These are phyloP conservation scores for Cetonia aurata DNA, from an alignment of 2,888 invertebrate species.

Conservation along the genomic window DNA sequence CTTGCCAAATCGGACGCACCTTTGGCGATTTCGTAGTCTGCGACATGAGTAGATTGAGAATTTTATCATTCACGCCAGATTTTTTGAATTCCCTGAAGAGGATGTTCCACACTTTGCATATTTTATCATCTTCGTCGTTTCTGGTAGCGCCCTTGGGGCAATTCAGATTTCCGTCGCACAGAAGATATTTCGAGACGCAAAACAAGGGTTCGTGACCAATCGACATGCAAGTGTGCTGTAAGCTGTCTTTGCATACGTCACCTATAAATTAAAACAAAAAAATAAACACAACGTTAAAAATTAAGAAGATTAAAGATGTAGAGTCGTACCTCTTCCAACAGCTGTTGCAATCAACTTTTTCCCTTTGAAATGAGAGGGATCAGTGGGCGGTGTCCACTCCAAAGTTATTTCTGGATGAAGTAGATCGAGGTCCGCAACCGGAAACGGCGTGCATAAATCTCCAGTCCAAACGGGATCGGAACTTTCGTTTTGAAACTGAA, in stretches of 20 bases:
- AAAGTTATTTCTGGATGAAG: conserved; percentile 57
- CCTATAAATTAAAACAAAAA: conserved; percentile 36
- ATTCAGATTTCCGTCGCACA: conserved; percentile 77
- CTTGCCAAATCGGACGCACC: conserved; percentile 22
- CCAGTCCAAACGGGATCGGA: conserved; percentile 58
- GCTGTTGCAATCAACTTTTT: conserved; percentile 59
- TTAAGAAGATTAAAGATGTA: not conserved
- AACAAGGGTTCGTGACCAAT: conserved; percentile 64
- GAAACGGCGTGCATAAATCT: conserved; percentile 57
- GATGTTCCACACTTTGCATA: conserved; percentile 54
- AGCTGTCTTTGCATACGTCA: conserved; percentile 51
- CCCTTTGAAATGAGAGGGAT: conserved; percentile 50
- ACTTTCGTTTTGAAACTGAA: conserved; percentile 58
- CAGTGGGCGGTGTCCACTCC: conserved; percentile 57
- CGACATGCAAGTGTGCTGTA: conserved; percentile 61
- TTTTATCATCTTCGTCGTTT: conserved; percentile 61
- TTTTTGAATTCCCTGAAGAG: conserved; percentile 27
- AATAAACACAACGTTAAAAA: not conserved
- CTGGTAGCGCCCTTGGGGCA: conserved; percentile 74
- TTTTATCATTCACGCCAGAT: conserved; percentile 13
- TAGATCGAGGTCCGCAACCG: conserved; percentile 57
- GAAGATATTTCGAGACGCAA: conserved; percentile 75
- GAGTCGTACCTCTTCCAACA: conserved; percentile 57
- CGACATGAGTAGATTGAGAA: conserved; percentile 25
- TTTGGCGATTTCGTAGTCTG: conserved; percentile 28